Percentiles rank a stretch among this genome's conserved stretches.
Evolutionary conservation across 2,797 vertebrate species (phyloP).

Genomic region (Pampus argenteus): DNA sequence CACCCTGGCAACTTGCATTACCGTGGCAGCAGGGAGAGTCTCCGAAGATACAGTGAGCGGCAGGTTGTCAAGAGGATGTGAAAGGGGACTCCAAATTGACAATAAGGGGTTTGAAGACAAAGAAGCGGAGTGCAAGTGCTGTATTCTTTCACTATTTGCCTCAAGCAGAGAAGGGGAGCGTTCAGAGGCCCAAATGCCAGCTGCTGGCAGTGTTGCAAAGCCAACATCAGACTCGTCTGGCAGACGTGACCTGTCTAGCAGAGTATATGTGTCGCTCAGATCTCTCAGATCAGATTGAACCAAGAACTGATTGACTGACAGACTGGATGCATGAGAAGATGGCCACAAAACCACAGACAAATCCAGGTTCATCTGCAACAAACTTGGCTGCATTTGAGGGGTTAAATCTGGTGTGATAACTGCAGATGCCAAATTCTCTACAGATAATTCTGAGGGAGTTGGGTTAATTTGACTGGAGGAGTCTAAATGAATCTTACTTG

Average conservation of each 20-base stretch:
- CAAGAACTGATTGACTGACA: constrained; percentile 16
- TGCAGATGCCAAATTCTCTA: not conserved
- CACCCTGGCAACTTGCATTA: not conserved
- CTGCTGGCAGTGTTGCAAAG: constrained; percentile 8
- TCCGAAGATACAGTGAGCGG: constrained; percentile 9
- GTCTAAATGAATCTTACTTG: not conserved
- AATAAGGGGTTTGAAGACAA: constrained; percentile 15
- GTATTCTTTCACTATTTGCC: constrained; percentile 25
- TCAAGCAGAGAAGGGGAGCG: constrained; percentile 37
- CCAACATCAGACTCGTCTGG: not conserved
- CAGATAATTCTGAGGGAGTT: not conserved
- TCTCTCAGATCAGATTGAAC: constrained; percentile 15
- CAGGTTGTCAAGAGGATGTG: constrained; percentile 19
- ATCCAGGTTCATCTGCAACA: not conserved
- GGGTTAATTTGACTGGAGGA: constrained; percentile 21
- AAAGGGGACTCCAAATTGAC: not conserved
- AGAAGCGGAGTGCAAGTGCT: constrained; percentile 12
- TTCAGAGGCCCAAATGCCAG: constrained; percentile 31
- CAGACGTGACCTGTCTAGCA: not conserved
- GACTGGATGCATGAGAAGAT: constrained; percentile 18
- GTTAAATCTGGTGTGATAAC: not conserved
- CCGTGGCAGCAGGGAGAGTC: not conserved
- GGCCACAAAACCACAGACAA: constrained; percentile 25
- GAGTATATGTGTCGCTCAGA: not conserved
- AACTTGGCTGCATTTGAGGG: not conserved